phyloP scores from a whole-genome alignment of 2,113 vertebrate genomes.

The Chinchilla lanigera region DNA sequence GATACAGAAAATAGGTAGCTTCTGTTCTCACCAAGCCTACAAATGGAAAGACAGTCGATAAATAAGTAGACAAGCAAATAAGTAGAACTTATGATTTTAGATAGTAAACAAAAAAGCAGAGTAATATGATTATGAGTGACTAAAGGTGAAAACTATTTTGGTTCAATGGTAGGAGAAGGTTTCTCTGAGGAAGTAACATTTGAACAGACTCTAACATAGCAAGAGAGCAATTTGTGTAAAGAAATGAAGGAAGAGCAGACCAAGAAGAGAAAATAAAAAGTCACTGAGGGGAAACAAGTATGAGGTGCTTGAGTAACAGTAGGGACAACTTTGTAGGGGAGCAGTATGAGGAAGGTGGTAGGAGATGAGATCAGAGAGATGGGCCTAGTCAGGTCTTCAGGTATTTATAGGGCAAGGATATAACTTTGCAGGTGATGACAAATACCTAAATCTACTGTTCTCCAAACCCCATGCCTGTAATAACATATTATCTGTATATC shows the following conservation, averaged over 20 bases:
- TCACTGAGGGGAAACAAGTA: background rate
- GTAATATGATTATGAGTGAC: background rate
- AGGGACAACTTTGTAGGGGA: background rate
- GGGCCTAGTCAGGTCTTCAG: background rate
- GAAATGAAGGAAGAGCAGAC: background rate
- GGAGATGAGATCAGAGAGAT: background rate
- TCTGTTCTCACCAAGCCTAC: background rate
- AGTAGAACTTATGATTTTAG: conserved; percentile 14
- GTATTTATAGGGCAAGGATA: background rate
- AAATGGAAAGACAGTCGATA: background rate
- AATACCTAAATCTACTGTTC: background rate
- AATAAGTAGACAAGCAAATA: conserved; percentile 18
- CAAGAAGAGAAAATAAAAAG: background rate
- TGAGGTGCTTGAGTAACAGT: background rate
- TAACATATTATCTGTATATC: background rate
- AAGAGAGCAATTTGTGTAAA: conserved; percentile 34
- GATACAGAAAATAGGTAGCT: background rate
- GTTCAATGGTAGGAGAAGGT: background rate
- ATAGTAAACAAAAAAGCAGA: background rate
- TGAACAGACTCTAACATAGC: conserved; percentile 20
- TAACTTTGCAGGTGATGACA: background rate
- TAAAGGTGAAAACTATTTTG: background rate
- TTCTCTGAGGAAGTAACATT: conserved; percentile 10
- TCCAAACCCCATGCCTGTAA: background rate
- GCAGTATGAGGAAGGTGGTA: background rate